phyloP scores from a whole-genome alignment of 2,797 vertebrate species.

The Gila robusta region DNA sequence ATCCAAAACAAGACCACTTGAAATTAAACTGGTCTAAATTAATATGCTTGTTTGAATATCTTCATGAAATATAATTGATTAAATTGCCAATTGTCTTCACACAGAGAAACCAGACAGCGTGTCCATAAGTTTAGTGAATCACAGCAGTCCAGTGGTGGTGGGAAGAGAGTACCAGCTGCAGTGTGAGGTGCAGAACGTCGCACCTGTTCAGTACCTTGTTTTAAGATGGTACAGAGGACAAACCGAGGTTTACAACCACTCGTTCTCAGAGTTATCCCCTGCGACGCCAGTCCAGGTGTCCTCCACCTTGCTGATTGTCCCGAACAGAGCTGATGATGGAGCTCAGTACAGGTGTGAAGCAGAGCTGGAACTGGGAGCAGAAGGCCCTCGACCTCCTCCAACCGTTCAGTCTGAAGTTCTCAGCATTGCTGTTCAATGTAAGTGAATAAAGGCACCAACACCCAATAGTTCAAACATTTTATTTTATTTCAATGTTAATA shows the following conservation, averaged over 20 bases:
- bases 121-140: slow-evolving; percentile 78
- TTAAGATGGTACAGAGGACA: slow-evolving; percentile 82
- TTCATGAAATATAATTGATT: background rate
- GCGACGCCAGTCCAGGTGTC: slow-evolving; percentile 83
- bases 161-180: slow-evolving; percentile 82
- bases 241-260: slow-evolving; percentile 80
- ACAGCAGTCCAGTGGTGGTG: slow-evolving; percentile 79
- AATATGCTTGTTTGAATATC: background rate
- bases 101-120: slow-evolving; percentile 82
- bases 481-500: background rate
- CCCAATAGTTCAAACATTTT: background rate
- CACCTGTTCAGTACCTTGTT: slow-evolving; percentile 84
- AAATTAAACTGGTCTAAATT: background rate
- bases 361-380: slow-evolving; percentile 47
- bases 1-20: background rate
- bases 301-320: slow-evolving; percentile 78
- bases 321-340: slow-evolving; percentile 68
- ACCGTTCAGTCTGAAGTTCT: slow-evolving; percentile 25
- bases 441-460: background rate
- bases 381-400: slow-evolving; percentile 50
- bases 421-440: slow-evolving; percentile 47
- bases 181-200: slow-evolving; percentile 84
- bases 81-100: background rate
- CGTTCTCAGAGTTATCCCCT: slow-evolving; percentile 80
- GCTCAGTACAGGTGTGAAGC: slow-evolving; percentile 51